Evolutionary conservation across 53 echinoderm and acorn worm genomes (phyloP).

Genomic region (Echinarachnius parma): DNA sequence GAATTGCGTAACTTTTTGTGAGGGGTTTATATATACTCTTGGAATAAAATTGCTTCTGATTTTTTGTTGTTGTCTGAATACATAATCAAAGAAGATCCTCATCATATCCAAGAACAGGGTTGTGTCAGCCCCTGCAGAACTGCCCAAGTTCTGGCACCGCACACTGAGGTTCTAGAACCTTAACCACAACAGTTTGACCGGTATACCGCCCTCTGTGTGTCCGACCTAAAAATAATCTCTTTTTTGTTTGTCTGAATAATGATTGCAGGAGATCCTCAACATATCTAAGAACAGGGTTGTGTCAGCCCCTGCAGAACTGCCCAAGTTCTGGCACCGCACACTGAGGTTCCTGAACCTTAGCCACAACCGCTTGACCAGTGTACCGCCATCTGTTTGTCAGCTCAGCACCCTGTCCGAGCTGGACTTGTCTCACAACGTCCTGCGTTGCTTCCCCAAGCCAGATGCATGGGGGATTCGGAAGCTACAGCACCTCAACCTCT

Average conservation of each 20-base stretch:
- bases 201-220: conserved; percentile 51
- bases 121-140: conserved; percentile 19
- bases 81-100: conserved; percentile 47
- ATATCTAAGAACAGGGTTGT: conserved; percentile 27
- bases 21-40: too few relatives aligned
- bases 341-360: conserved; percentile 49
- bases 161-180: conserved; percentile 46
- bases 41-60: too few relatives aligned
- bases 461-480: conserved; percentile 49
- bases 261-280: conserved; percentile 40
- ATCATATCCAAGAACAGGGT: conserved; percentile 33
- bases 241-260: too few relatives aligned
- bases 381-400: conserved; percentile 51
- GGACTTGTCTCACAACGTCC: conserved; percentile 49
- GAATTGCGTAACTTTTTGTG: too few relatives aligned
- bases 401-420: conserved; percentile 50
- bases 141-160: conserved; percentile 44
- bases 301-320: conserved; percentile 26
- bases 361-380: conserved; percentile 50
- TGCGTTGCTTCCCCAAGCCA: conserved; percentile 30
- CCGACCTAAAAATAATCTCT: too few relatives aligned
- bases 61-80: too few relatives aligned
- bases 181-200: conserved; percentile 50
- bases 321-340: conserved; percentile 44
- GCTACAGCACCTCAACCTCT: conserved; percentile 54